phyloP scores from a whole-genome alignment of 2,113 vertebrate genomes.

The Microcebus jonahi region DNA sequence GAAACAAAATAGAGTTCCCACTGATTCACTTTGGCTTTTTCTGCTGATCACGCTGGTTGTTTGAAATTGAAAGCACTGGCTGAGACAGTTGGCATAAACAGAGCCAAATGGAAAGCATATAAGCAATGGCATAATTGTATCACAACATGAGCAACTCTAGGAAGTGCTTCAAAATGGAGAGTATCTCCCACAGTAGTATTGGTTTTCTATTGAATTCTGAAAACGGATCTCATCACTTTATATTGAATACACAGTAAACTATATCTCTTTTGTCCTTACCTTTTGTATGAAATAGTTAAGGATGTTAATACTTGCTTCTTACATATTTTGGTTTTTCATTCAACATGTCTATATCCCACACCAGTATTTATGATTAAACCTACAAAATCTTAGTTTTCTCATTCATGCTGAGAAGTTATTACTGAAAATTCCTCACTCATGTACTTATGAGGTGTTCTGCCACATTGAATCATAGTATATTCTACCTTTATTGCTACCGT shows the following conservation, averaged over 20 bases:
- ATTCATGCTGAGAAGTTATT: not conserved
- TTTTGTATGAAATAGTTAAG: not conserved
- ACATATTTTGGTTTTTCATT: not conserved
- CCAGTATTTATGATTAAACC: not conserved
- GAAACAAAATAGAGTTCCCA: not conserved
- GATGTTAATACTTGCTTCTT: not conserved
- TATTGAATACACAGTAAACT: not conserved
- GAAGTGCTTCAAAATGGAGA: not conserved
- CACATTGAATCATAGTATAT: not conserved
- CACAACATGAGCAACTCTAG: not conserved
- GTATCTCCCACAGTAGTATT: not conserved
- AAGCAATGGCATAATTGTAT: slow-evolving; percentile 30
- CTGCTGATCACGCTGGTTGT: not conserved
- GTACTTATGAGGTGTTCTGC: not conserved
- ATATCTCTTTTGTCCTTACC: not conserved
- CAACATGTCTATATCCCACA: not conserved
- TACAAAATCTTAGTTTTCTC: not conserved
- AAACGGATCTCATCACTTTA: not conserved
- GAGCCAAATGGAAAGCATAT: not conserved
- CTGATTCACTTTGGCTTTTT: not conserved
- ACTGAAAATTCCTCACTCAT: not conserved
- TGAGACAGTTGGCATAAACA: not conserved
- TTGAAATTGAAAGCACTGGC: not conserved
- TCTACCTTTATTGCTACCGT: not conserved
- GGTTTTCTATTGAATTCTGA: not conserved